Percentiles rank a stretch among this genome's conserved stretches.
These are phyloP conservation scores for Rhinoptilus africanus DNA, from an alignment of 2,113 vertebrate species.

Conservation along the genomic window DNA sequence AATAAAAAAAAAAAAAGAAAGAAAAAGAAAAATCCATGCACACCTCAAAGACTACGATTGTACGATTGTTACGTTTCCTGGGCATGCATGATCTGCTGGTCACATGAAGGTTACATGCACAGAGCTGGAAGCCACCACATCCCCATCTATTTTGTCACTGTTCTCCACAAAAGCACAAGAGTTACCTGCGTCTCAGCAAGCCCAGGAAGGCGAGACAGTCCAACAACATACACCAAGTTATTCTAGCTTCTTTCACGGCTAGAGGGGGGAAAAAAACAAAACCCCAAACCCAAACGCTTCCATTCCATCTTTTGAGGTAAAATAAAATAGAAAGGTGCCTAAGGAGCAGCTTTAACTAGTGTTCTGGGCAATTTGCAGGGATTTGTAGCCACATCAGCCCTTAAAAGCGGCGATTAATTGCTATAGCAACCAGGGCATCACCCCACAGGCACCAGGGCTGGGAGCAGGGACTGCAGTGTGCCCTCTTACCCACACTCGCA, in stretches of 20 bases:
- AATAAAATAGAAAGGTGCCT: constrained; percentile 26
- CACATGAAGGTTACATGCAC: background rate
- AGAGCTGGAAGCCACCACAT: background rate
- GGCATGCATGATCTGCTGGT: background rate
- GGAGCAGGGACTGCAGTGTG: constrained; percentile 14
- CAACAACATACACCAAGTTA: background rate
- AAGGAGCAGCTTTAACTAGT: constrained; percentile 32
- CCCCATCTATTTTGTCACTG: background rate
- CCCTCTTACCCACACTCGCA: constrained; percentile 25
- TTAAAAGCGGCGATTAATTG: constrained; percentile 55
- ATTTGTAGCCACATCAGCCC: constrained; percentile 52
- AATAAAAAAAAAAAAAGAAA: background rate
- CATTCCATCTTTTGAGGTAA: background rate
- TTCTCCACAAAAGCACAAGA: constrained; percentile 9
- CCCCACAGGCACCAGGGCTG: constrained; percentile 18
- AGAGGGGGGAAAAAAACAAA: background rate
- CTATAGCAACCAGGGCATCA: constrained; percentile 63
- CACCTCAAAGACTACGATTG: background rate
- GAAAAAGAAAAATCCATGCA: background rate
- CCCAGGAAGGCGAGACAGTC: background rate
- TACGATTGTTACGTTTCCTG: background rate
- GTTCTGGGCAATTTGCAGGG: constrained; percentile 47
- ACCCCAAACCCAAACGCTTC: background rate
- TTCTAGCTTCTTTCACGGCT: background rate
- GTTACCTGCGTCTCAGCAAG: background rate